Evolutionary conservation across 2,888 invertebrate genomes (phyloP), one percentile per base, ranked within the genome.

Genomic region (Cerastis rubricosa): DNA sequence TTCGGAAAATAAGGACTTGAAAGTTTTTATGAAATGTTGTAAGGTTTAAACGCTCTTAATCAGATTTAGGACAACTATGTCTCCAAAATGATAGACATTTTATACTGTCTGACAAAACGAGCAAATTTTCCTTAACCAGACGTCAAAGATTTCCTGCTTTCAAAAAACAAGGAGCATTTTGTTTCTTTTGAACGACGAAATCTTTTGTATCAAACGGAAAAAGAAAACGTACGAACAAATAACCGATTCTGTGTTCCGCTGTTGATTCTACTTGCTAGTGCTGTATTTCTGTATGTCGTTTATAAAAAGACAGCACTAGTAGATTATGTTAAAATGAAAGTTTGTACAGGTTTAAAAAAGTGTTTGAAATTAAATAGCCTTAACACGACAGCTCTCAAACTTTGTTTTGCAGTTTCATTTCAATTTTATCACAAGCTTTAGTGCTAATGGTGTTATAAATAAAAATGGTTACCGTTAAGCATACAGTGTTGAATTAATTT

Each of bases 131-230:
- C 12, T 49, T 11, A 40, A 66, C 51, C 11, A 14, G 45, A 43
- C 29, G 63, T 43, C 79, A 79, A 73, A 69, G 68, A 57, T 57
- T 79, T 78, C 54, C 49, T 78, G 54, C 43, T 35, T 11, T 40
- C 54, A 59, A 9, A 29, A 57, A 74, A 66, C 51, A 45, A 45
- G 51, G 61, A 71, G n/a, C 40, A 54, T 65, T 65, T 59, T 47
- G n/a, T 80, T 80, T 74, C 74, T 80, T 80, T 69, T 69, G 59
- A 69, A 45, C 22, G 40, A 43, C 22, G 35, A 57, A 71, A 47
- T 69, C 51, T 74, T 80, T 80, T 80, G 74, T 80, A 47, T 74
- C 57, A 74, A 59, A 74, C 45, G 72, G 22, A 8, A 59, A 74
- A 73, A 51, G 40, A 22, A 63, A 61, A 68, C 43, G 51, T 69